Evolutionary conservation across 2,888 invertebrate genomes (phyloP).

Genomic region (Venusia cambrica): DNA sequence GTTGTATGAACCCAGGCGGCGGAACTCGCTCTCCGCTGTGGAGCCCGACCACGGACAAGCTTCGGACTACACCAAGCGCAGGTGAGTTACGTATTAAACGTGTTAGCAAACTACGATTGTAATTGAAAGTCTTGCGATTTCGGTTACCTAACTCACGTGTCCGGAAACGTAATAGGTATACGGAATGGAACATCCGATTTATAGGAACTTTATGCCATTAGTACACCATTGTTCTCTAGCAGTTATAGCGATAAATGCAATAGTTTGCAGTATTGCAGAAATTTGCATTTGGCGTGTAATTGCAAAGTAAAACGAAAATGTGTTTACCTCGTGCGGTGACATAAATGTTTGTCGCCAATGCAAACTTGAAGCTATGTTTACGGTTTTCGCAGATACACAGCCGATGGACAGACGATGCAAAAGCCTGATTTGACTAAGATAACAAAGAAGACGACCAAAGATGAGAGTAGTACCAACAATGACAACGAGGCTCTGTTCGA

Average conservation of each 20-base stretch:
- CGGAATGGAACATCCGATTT: constrained; percentile 17
- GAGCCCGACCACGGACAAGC: constrained; percentile 85
- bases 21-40: constrained; percentile 83
- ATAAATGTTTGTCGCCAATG: background rate
- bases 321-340: constrained; percentile 2
- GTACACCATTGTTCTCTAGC: constrained; percentile 12
- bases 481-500: constrained; percentile 84
- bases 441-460: constrained; percentile 63
- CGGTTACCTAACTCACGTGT: constrained; percentile 21
- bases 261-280: constrained; percentile 33
- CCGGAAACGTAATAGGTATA: constrained; percentile 27
- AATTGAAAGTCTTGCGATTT: constrained; percentile 13
- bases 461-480: constrained; percentile 46
- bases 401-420: constrained; percentile 78
- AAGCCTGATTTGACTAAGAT: constrained; percentile 80
- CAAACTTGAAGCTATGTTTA: background rate
- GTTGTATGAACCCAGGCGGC: constrained; percentile 77
- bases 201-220: constrained; percentile 16
- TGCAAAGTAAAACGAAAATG: constrained; percentile 42
- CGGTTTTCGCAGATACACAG: constrained; percentile 77
- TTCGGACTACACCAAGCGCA: constrained; percentile 84
- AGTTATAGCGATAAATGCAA: constrained; percentile 38
- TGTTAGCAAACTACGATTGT: constrained; percentile 1
- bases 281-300: constrained; percentile 45
- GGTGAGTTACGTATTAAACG: constrained; percentile 43